Base-by-base conservation (phyloP, 2,888 invertebrate genomes). In the Thymelicus sylvestris region DNA sequence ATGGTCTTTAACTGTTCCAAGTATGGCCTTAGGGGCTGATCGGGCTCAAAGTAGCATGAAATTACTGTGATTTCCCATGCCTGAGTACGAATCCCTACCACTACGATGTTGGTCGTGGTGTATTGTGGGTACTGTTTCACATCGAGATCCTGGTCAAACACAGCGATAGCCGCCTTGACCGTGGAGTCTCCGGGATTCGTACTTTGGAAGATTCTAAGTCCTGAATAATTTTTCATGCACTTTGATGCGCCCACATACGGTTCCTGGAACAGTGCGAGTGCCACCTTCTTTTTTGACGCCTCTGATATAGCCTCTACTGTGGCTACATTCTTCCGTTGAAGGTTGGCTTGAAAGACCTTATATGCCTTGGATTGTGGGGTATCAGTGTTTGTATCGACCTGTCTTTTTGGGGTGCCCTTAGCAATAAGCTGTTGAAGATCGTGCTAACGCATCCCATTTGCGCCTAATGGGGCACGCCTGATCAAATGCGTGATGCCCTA, bases 131-230 rank as follows among this genome's bases (percentile, higher is more conserved):
- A 69, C 47, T 69, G 74, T 7, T 4, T 59, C 2, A 74, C 62
- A 10, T 73, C 66, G 6, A 73, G 31, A 4, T 66, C 50, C 2
- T 12, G 0, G 31, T 73, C 68, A 50, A 73, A 66, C 7, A 72
- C 66, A 0, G 64, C 68, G 5, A 73, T 63, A 19, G 74, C 74
- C 6, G 72, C 72, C 39, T 74, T 74, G 13, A 74, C 72, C 10
- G 64, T 64, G 0, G 67, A 67, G 0, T 39, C 39, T 39, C 39
- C 39, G 7, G 39, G 39, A 7, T 39, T 2, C 39, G 39, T 39
- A 7, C 39, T 39, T 7, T 39, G 39, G 39, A 39, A 39, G 39
- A 39, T 39, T 3, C 39, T 39, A 1, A 39, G 2, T 3, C 39
- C 39, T 7, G 39, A 1, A 7, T 2, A 39, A 39, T 6, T 39